Percentiles rank a stretch among this genome's conserved stretches.
phyloP scores from a whole-genome alignment of 2,888 invertebrate species.

The Sussaba pulchella region DNA sequence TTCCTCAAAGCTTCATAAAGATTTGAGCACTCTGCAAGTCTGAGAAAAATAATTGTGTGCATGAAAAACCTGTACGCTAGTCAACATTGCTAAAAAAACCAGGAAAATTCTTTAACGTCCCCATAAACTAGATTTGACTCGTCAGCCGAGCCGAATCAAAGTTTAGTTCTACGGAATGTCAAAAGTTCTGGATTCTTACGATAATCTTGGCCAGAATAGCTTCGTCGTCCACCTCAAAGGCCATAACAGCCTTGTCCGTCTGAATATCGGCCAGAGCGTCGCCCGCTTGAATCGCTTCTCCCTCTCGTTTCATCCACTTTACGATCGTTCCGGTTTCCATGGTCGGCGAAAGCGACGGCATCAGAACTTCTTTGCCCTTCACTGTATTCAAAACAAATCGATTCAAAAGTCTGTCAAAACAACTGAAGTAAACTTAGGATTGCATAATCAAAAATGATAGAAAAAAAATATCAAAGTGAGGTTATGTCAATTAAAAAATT shows the following conservation, averaged over 20 bases:
- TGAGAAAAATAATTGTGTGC: no score
- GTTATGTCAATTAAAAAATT: not conserved
- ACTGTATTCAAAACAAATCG: constrained; percentile 73
- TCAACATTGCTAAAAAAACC: no score
- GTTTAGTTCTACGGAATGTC: constrained; percentile 5
- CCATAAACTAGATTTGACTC: no score
- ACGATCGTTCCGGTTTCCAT: constrained; percentile 87
- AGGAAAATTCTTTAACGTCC: no score
- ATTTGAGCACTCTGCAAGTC: no score
- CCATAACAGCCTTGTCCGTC: constrained; percentile 88
- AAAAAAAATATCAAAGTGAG: not conserved
- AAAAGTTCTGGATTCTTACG: constrained; percentile 78
- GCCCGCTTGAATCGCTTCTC: constrained; percentile 85
- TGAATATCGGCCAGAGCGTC: constrained; percentile 88
- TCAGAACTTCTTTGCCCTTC: constrained; percentile 83
- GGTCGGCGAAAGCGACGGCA: constrained; percentile 88
- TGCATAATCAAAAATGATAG: constrained; percentile 71
- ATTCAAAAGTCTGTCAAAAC: constrained; percentile 3
- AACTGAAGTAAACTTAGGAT: constrained; percentile 50
- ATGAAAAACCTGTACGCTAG: no score
- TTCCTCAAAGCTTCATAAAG: no score
- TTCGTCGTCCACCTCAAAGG: constrained; percentile 87
- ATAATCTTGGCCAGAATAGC: constrained; percentile 87
- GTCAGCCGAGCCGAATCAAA: no score
- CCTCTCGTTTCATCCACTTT: constrained; percentile 87